Evolutionary conservation across 2,888 invertebrate genomes (phyloP).

Genomic region (Chalcosyrphus nemorum): DNA sequence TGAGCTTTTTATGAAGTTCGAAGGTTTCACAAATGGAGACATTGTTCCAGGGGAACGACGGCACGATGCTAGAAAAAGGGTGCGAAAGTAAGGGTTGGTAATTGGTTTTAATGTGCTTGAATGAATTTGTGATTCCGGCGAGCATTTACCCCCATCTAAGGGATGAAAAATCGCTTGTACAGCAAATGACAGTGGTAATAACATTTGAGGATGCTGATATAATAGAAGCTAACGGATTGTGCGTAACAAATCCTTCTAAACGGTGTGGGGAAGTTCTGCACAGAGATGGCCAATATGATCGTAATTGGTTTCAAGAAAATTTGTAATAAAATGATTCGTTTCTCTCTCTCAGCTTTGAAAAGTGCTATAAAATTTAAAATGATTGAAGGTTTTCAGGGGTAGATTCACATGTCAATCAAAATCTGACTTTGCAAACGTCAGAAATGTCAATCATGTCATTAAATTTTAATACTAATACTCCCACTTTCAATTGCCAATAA

Average conservation of each 20-base stretch:
- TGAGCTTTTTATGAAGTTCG: conserved; percentile 60
- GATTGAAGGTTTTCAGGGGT: too few relatives aligned
- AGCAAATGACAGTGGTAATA: conserved; percentile 24
- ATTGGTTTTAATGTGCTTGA: conserved; percentile 54
- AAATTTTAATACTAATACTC: too few relatives aligned
- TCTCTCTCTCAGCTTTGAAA: too few relatives aligned
- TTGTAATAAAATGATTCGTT: too few relatives aligned
- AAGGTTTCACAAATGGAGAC: conserved; percentile 46
- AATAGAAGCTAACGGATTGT: conserved; percentile 12
- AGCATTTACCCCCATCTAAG: background rate
- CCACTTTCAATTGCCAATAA: too few relatives aligned
- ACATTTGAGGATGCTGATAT: conserved; percentile 1
- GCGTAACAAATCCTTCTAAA: conserved; percentile 11
- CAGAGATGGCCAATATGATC: background rate
- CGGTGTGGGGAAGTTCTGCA: background rate
- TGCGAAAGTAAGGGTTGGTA: conserved; percentile 29
- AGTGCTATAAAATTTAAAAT: too few relatives aligned
- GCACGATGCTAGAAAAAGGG: too few relatives aligned
- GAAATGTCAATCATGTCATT: too few relatives aligned
- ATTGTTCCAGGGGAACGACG: background rate
- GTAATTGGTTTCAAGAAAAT: background rate
- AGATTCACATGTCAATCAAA: too few relatives aligned
- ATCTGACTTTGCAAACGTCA: too few relatives aligned
- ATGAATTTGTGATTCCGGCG: conserved; percentile 33
- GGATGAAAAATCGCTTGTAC: conserved; percentile 23